phyloP scores from a whole-genome alignment of 2,888 invertebrate species.

The Dinocampus coccinellae region DNA sequence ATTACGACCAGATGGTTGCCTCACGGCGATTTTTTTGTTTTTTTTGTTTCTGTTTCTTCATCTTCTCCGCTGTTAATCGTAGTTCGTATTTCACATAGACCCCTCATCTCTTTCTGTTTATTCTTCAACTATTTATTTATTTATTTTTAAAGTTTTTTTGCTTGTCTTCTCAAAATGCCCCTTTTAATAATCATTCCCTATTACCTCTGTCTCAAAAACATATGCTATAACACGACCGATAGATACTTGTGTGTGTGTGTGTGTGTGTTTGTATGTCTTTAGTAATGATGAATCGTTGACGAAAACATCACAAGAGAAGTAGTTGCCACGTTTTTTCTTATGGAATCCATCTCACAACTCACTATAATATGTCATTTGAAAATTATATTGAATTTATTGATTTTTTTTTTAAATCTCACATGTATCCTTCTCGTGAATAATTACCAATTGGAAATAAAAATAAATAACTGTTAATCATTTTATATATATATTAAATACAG shows the following conservation, averaged over 20 bases:
- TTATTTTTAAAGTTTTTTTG: not conserved
- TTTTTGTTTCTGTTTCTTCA: conserved; percentile 5
- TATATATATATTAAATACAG: not conserved
- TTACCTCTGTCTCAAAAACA: conserved; percentile 23
- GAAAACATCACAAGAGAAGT: conserved; percentile 8
- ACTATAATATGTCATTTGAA: not conserved
- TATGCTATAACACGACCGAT: conserved; percentile 22
- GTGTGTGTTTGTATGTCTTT: conserved; percentile 17
- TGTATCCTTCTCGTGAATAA: not conserved
- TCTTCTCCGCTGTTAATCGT: conserved; percentile 2
- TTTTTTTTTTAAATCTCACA: not conserved
- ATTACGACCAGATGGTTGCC: conserved; percentile 66
- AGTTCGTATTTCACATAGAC: not conserved
- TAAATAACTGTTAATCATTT: conserved; percentile 33
- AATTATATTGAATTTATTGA: not conserved
- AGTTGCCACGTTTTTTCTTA: not conserved
- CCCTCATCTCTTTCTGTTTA: not conserved
- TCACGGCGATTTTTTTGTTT: conserved; percentile 42
- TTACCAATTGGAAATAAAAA: conserved; percentile 2
- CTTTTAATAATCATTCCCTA: not conserved
- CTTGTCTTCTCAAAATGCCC: not conserved
- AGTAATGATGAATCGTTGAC: conserved; percentile 29
- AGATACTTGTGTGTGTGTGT: conserved; percentile 29
- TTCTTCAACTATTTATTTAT: not conserved
- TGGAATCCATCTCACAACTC: conserved; percentile 31